Conservation (phyloP, 2,888 invertebrate genomes). For the Trichopoda pennipes region DNA sequence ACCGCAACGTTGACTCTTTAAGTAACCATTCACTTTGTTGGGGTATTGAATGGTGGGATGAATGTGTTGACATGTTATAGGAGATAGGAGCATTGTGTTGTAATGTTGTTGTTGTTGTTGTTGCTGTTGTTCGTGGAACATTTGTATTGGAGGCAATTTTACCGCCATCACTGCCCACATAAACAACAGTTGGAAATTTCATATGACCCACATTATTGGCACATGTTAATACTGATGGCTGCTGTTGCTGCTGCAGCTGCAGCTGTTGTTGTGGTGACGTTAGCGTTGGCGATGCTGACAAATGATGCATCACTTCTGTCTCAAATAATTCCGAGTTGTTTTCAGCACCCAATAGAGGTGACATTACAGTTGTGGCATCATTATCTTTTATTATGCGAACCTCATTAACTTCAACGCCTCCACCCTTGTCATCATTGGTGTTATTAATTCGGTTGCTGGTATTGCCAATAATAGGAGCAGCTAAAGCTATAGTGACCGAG, state of each 20-base stretch:
- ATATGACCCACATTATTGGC: slow-evolving; percentile 69
- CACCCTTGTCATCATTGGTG: slow-evolving; percentile 53
- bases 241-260: slow-evolving; percentile 47
- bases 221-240: slow-evolving; percentile 64
- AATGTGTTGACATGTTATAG: slow-evolving; percentile 50
- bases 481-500: no score
- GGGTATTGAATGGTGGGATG: slow-evolving; percentile 57
- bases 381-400: slow-evolving; percentile 42
- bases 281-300: slow-evolving; percentile 39
- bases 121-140: slow-evolving; percentile 52
- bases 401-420: slow-evolving; percentile 2
- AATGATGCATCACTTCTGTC: slow-evolving; percentile 55
- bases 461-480: slow-evolving; percentile 33
- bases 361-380: slow-evolving; percentile 72
- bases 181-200: slow-evolving; percentile 80
- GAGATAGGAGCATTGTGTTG: slow-evolving; percentile 71
- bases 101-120: slow-evolving; percentile 70
- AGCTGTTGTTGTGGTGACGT: slow-evolving; percentile 56
- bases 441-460: slow-evolving; percentile 37
- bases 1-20: slow-evolving; percentile 87
- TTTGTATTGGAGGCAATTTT: slow-evolving; percentile 48
- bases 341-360: slow-evolving; percentile 70
- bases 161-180: slow-evolving; percentile 73
- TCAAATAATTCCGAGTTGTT: slow-evolving; percentile 54
- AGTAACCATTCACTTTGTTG: slow-evolving; percentile 80